Base-by-base conservation (phyloP, 2,888 invertebrate genomes). In the Leptinotarsa tumamoca region DNA sequence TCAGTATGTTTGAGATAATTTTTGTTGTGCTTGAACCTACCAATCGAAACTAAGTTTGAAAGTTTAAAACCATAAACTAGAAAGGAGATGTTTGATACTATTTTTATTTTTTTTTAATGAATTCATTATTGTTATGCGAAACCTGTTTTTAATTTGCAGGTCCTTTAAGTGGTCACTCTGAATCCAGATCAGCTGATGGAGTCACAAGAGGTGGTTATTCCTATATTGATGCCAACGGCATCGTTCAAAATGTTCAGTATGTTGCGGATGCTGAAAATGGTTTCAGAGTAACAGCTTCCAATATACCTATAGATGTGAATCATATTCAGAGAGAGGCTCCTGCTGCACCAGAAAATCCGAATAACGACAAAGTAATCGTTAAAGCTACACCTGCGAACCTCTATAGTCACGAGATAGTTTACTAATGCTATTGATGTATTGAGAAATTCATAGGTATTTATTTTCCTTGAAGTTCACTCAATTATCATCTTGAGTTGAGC, bases 141-240 rank as follows among this genome's bases (percentile, higher is more conserved):
- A 10, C 56, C 66, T 66, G 10, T 43, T 17, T n/a, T 51, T 51
- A 15, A 52, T 14, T 70, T 51, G 4, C 52, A 78, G 81, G 92
- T 80, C 92, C 92, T 73, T 90, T 91, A 69, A 92, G 92, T 81
- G 90, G 93, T 79, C 93, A 93, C 85, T 89, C 91, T 43, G 94
- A 94, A 86, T 89, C 91, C 0, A 90, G 91, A 75, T 88, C 90
- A 4, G 88, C 90, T 74, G 92, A 92, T 83, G 93, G 93, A 17
- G 90, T 91, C 18, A 92, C 92, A 4, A 90, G 90, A 75, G 93
- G 93, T 68, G 92, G 91, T 63, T 94, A 94, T 85, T 92, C 93
- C 56, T 94, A 93, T 85, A 90, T 94, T 73, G 94, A 94, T 85
- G 92, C 92, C 18, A 90, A 92, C 83, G 93, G 93, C 3, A 88